Conservation (phyloP, 1,140 invertebrate genomes). For the Pseudomyrmex dendroicus region DNA sequence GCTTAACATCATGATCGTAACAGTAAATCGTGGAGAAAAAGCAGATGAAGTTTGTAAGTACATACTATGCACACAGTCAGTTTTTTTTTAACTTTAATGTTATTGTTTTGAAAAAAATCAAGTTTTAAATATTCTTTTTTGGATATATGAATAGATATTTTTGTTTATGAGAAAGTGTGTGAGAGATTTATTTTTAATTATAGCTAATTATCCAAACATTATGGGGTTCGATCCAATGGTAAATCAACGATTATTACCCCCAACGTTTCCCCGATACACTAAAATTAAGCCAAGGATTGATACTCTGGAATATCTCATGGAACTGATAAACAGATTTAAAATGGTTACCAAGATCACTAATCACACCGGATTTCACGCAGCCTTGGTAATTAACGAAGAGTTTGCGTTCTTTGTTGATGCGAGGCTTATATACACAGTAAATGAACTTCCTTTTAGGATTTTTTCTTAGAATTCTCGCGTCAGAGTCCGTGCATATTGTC, state of each 20-base stretch:
- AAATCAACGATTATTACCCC: constrained; percentile 97
- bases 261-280: constrained; percentile 98
- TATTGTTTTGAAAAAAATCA: constrained; percentile 20
- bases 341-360: constrained; percentile 93
- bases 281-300: constrained; percentile 94
- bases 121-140: constrained; percentile 2
- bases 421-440: constrained; percentile 44
- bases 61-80: not conserved
- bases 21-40: constrained; percentile 90
- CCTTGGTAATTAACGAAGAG: constrained; percentile 88
- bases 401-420: constrained; percentile 18
- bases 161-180: constrained; percentile 29
- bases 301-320: constrained; percentile 93
- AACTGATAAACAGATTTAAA: constrained; percentile 92
- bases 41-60: constrained; percentile 89
- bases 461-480: constrained; percentile 96
- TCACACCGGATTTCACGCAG: constrained; percentile 92
- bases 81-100: too few species aligned
- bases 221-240: constrained; percentile 98
- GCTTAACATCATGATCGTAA: constrained; percentile 92
- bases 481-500: constrained; percentile 96
- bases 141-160: not conserved
- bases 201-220: constrained; percentile 84
- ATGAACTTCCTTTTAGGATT: constrained; percentile 89
- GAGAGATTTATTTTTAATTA: constrained; percentile 62